These are phyloP conservation scores for Lasioglossum marginatum DNA, from an alignment of 2,888 invertebrate genomes.

Conservation along the genomic window DNA sequence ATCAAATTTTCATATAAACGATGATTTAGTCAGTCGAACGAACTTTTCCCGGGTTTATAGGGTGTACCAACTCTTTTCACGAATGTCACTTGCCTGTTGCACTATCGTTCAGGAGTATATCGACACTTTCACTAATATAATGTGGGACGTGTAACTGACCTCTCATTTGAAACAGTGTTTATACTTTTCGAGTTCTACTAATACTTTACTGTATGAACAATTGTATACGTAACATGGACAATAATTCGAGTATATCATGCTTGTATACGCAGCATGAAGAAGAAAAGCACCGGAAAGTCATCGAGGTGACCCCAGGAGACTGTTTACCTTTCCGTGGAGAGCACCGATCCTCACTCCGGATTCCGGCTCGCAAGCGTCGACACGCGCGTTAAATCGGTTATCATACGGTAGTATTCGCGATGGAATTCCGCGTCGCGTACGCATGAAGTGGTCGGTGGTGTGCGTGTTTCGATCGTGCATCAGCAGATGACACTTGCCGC, in stretches of 20 bases:
- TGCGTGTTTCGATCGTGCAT: conserved; percentile 71
- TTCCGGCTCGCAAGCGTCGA: conserved; percentile 34
- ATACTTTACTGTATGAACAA: not conserved
- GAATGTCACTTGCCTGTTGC: not conserved
- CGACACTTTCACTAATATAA: not conserved
- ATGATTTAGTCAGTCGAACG: not conserved
- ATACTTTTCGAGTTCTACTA: not conserved
- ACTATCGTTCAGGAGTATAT: not conserved
- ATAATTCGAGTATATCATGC: not conserved
- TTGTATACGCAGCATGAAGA: no score
- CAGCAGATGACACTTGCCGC: conserved; percentile 76
- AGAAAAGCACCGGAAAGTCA: not conserved
- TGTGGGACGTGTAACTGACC: not conserved
- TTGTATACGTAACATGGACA: not conserved
- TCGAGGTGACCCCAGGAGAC: not conserved
- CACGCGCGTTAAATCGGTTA: conserved; percentile 53
- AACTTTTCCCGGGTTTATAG: not conserved
- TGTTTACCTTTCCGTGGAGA: not conserved
- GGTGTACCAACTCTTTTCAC: not conserved
- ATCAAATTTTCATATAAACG: not conserved
- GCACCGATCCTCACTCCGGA: conserved; percentile 9
- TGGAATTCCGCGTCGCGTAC: conserved; percentile 38
- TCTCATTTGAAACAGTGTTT: not conserved
- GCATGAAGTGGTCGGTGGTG: conserved; percentile 28
- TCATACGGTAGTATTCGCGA: conserved; percentile 48